Percentiles rank a stretch among this genome's conserved stretches.
Evolutionary conservation across 2,797 vertebrate genomes (phyloP).

Genomic region (Chromobotia macracanthus): DNA sequence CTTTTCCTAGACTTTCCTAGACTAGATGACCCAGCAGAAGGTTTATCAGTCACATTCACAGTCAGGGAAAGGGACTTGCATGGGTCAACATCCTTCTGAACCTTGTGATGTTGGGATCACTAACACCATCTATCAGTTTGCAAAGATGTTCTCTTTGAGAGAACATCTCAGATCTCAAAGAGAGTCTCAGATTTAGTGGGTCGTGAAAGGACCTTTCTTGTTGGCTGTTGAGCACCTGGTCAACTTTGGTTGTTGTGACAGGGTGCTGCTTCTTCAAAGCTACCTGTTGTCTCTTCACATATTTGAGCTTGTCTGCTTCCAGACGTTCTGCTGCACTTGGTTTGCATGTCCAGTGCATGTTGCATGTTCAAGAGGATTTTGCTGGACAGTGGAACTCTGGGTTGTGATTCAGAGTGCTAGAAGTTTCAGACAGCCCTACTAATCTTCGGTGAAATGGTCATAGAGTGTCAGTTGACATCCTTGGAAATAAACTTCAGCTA

Average conservation of each 20-base stretch:
- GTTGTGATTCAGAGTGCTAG: conserved; percentile 73
- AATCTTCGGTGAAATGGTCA: conserved; percentile 60
- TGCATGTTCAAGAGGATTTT: conserved; percentile 26
- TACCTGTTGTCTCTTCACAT: conserved; percentile 89
- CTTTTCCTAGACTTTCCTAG: conserved; percentile 26
- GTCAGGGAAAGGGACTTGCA: conserved; percentile 57
- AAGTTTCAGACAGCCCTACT: conserved; percentile 53
- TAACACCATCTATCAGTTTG: conserved; percentile 85
- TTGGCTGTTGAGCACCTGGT: conserved; percentile 69
- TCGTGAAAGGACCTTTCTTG: conserved; percentile 73
- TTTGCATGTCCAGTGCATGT: conserved; percentile 72
- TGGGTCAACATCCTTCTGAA: conserved; percentile 4
- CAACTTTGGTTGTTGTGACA: conserved; percentile 59
- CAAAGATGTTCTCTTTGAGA: conserved; percentile 89
- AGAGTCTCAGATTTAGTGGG: conserved; percentile 58
- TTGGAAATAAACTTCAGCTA: conserved; percentile 20
- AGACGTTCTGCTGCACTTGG: conserved; percentile 92
- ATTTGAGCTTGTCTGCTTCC: conserved; percentile 97
- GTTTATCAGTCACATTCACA: conserved; percentile 51
- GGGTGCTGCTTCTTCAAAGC: conserved; percentile 87
- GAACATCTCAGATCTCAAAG: too few relatives aligned
- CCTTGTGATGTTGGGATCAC: conserved; percentile 49
- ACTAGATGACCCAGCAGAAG: background rate
- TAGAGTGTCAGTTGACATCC: conserved; percentile 73
- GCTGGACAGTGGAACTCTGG: background rate